These are phyloP conservation scores for Phocoena sinus DNA, from an alignment of 2,113 vertebrate genomes.

Conservation along the genomic window DNA sequence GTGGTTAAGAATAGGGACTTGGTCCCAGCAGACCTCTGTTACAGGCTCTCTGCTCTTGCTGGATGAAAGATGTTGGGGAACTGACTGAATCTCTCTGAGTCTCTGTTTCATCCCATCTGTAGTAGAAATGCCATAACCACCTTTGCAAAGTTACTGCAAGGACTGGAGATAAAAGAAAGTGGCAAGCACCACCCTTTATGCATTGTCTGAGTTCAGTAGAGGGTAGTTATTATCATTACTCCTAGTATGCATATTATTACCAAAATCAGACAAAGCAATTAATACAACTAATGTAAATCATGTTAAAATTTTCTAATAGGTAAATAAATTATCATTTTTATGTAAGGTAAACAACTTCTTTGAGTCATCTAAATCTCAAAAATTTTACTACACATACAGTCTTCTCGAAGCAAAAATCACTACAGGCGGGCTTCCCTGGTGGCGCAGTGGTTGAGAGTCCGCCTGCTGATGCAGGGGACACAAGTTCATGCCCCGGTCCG, in stretches of 20 bases:
- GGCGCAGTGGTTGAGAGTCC: too few species aligned
- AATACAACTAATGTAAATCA: neutral
- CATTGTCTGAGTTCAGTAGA: neutral
- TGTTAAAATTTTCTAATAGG: neutral
- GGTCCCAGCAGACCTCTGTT: neutral
- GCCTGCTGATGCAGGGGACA: too few species aligned
- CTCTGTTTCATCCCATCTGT: neutral
- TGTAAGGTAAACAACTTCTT: neutral
- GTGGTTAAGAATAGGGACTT: neutral
- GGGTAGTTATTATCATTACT: neutral
- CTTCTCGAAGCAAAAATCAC: neutral
- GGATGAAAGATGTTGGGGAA: neutral
- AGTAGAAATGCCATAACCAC: neutral
- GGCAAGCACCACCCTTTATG: neutral
- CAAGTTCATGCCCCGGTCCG: too few species aligned
- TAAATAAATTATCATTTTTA: neutral
- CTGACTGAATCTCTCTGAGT: neutral
- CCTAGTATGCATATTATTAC: neutral
- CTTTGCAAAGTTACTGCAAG: neutral
- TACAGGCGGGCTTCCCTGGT: neutral
- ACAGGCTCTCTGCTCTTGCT: neutral
- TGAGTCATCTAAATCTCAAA: neutral
- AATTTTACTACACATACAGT: neutral
- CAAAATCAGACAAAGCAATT: neutral
- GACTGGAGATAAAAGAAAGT: neutral